These are phyloP conservation scores for Calypte anna DNA, from an alignment of 2,113 vertebrate species.

Conservation along the genomic window DNA sequence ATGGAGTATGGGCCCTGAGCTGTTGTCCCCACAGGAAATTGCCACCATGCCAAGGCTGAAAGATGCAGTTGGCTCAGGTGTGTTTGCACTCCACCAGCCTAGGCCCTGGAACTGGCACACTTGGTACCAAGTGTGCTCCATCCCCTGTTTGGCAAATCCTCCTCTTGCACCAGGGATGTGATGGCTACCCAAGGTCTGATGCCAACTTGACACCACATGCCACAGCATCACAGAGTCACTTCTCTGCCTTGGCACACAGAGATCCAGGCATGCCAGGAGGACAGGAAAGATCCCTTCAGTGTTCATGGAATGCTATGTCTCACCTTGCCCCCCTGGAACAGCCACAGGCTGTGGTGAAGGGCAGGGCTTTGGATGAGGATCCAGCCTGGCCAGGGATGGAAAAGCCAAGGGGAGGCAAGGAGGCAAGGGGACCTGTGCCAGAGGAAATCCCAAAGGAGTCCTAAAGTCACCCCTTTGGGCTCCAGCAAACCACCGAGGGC, in stretches of 20 bases:
- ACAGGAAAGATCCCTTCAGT: rapidly evolving
- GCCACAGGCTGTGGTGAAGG: background rate
- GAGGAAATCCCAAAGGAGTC: background rate
- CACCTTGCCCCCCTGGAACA: background rate
- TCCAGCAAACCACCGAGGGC: rapidly evolving
- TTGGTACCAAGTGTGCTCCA: background rate
- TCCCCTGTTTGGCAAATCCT: background rate
- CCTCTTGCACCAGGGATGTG: background rate
- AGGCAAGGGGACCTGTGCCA: background rate
- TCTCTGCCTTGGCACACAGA: background rate
- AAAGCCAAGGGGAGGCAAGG: background rate
- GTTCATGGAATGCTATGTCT: background rate
- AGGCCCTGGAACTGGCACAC: rapidly evolving
- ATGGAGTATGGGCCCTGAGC: background rate
- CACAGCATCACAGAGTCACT: background rate
- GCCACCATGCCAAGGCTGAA: rapidly evolving
- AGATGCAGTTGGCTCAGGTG: background rate
- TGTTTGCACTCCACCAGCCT: rapidly evolving
- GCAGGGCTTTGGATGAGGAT: background rate
- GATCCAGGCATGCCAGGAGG: rapidly evolving
- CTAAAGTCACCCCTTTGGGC: background rate
- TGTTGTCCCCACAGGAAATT: background rate
- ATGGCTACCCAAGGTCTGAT: background rate
- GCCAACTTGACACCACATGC: background rate
- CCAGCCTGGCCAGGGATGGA: background rate